Evolutionary conservation across 2,888 invertebrate species (phyloP).

Genomic region (Tetropium fuscum): DNA sequence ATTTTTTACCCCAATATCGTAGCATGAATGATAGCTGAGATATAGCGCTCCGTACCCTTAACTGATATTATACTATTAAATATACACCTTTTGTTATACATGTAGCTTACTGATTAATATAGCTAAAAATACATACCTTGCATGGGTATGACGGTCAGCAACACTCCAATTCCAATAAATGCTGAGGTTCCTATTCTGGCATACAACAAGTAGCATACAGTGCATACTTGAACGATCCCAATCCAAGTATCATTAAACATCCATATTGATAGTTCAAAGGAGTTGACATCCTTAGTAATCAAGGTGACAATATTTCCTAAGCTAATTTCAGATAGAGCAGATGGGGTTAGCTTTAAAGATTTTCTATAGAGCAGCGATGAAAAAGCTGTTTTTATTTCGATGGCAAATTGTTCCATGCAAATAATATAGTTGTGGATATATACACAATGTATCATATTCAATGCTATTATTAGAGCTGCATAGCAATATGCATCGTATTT

Average conservation of each 20-base stretch:
- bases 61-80: too few relatives aligned
- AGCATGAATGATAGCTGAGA: too few relatives aligned
- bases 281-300: slow-evolving; percentile 91
- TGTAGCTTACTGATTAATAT: not conserved
- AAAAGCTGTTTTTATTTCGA: slow-evolving; percentile 85
- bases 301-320: slow-evolving; percentile 83
- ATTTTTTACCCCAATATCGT: too few relatives aligned
- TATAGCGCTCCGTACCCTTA: too few relatives aligned
- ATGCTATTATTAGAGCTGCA: slow-evolving; percentile 77
- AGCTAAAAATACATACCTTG: slow-evolving; percentile 59
- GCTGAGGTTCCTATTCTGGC: slow-evolving; percentile 67
- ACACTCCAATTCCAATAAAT: slow-evolving; percentile 68
- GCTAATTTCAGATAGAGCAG: slow-evolving; percentile 79
- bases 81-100: too few relatives aligned
- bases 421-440: slow-evolving; percentile 80
- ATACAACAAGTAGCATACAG: slow-evolving; percentile 84
- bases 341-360: slow-evolving; percentile 54
- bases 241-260: slow-evolving; percentile 94
- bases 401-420: slow-evolving; percentile 74
- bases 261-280: slow-evolving; percentile 88
- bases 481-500: slow-evolving; percentile 74
- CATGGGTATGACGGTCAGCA: slow-evolving; percentile 64
- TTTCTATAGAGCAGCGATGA: slow-evolving; percentile 88
- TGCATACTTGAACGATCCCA: slow-evolving; percentile 84
- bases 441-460: slow-evolving; percentile 78